These are phyloP conservation scores for Ellobius talpinus DNA, from an alignment of 2,113 vertebrate species.

Conservation along the genomic window DNA sequence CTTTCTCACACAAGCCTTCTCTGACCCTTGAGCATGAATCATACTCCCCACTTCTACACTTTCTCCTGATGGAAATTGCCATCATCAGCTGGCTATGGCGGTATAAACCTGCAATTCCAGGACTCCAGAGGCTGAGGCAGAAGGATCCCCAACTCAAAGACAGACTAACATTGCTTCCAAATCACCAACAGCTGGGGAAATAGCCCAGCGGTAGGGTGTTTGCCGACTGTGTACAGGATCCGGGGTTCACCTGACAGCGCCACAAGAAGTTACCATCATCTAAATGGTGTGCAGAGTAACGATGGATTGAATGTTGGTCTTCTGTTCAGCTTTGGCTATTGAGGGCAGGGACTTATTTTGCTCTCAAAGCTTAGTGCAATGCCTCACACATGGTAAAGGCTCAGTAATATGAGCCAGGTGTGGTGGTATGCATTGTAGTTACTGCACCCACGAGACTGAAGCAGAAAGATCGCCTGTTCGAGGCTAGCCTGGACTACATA, in stretches of 20 bases:
- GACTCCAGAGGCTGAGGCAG: neutral
- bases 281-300: neutral
- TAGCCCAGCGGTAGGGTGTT: neutral
- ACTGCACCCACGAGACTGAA: neutral
- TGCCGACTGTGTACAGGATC: neutral
- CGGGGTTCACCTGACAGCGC: neutral
- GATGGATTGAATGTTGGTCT: neutral
- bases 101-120: neutral
- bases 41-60: neutral
- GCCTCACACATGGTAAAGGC: neutral
- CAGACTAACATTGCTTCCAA: neutral
- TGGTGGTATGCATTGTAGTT: neutral
- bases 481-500: neutral
- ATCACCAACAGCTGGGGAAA: neutral
- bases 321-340: neutral
- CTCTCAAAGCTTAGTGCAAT: neutral
- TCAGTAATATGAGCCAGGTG: neutral
- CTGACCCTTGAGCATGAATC: neutral
- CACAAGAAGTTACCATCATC: neutral
- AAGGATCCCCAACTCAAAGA: neutral
- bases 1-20: neutral
- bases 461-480: neutral
- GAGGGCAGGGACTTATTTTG: neutral
- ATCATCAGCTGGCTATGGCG: neutral
- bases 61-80: neutral